Conservation (phyloP, 2,888 invertebrate species). For the Meteorus colon region DNA sequence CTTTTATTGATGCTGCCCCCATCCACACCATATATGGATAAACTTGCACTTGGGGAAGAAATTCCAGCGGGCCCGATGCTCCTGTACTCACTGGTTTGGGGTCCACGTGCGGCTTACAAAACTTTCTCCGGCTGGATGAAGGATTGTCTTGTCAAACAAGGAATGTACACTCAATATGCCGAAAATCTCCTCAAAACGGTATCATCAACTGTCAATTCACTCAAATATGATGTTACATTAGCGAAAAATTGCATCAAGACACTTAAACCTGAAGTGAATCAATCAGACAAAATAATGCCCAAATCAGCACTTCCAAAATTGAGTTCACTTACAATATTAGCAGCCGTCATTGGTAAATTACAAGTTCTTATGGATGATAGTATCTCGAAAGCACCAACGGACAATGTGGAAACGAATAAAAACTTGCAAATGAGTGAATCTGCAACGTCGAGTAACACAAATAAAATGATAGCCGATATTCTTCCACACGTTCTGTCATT, state of each 20-base stretch:
- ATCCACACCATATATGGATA: conserved; percentile 89
- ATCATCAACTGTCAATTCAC: conserved; percentile 80
- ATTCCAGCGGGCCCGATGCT: conserved; percentile 82
- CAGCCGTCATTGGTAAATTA: conserved; percentile 84
- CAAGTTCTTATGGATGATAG: conserved; percentile 78
- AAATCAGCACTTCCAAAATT: conserved; percentile 78
- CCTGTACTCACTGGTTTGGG: conserved; percentile 92
- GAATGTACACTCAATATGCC: conserved; percentile 87
- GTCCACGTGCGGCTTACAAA: conserved; percentile 88
- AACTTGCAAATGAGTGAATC: conserved; percentile 59
- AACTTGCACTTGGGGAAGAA: conserved; percentile 80
- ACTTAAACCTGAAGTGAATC: conserved; percentile 74
- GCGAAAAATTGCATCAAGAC: conserved; percentile 78
- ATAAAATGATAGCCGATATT: conserved; percentile 77
- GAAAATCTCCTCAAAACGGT: conserved; percentile 84
- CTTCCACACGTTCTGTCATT: conserved; percentile 80
- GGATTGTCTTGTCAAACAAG: conserved; percentile 93
- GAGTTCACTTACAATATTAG: conserved; percentile 83
- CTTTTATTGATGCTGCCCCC: conserved; percentile 91
- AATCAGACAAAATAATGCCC: conserved; percentile 68
- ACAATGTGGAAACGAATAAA: conserved; percentile 67
- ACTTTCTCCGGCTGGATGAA: conserved; percentile 92
- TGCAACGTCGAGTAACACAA: conserved; percentile 57
- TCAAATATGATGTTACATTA: conserved; percentile 78
- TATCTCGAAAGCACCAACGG: conserved; percentile 65